Evolutionary conservation across 2,797 vertebrate species (phyloP), one percentile per base, ranked within the genome.

Genomic region (Squalus acanthias): DNA sequence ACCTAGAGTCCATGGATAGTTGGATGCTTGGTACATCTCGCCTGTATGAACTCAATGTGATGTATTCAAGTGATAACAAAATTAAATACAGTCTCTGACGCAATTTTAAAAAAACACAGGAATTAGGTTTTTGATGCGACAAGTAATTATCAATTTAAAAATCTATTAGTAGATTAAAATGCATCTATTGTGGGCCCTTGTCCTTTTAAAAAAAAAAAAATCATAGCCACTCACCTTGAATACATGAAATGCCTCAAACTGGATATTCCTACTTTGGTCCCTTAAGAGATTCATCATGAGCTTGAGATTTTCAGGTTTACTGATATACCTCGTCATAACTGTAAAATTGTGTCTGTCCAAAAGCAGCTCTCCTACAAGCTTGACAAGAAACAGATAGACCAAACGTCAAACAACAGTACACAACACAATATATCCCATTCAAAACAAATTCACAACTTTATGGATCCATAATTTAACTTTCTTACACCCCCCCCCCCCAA

Each of bases 191-290:
- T 67, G 8, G 12, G 46, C 6, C 26, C 20, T 72, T 79, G 74
- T 39, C 53, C n/a, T 85, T 20, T 85, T 20, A 50, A 85, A 24
- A 46, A 82, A 46, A 46, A 17, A 82, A 82, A 92, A n/a, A 65
- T 93, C 15, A 63, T n/a, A 65, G 17, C 46, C 29, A 94, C 97
- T 97, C 97, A 99, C 99, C 99, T 99, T 99, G 96, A 99, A 99
- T 96, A 99, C 99, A 0, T 99, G 99, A 97, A 99, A 99, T 89
- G 99, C 99, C 97, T 99, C 99, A 97, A 99, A 99, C 98, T 99
- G 99, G 97, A 99, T 99, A 98, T 99, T 99, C 96, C 98, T 98
- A 96, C 99, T 99, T 97, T 99, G 99, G 97, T 99, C 99, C 97
- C 99, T 97, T 79, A 99, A 98, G 96, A 99, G 98, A 96, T 99